A percentile compares a stretch with the other conserved stretches of the same genome.
phyloP scores from a whole-genome alignment of 2,113 vertebrate genomes.

The Tupaia chinensis region DNA sequence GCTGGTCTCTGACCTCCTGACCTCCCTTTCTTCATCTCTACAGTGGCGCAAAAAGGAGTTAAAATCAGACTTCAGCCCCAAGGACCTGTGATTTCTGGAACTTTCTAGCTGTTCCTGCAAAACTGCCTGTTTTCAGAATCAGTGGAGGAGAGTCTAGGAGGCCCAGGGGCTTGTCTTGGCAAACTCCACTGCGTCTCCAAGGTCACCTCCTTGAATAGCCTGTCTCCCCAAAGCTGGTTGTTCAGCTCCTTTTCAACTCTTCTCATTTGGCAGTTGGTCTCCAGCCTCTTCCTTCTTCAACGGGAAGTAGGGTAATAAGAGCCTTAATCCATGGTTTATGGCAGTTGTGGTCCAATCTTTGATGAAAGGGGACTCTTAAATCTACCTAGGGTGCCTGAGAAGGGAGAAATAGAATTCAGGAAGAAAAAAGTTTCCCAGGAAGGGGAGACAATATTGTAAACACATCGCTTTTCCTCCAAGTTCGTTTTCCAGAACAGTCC shows the following conservation, averaged over 20 bases:
- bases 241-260: conserved; percentile 36
- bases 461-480: neutral
- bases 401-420: neutral
- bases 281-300: neutral
- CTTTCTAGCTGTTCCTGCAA: conserved; percentile 17
- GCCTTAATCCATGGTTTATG: neutral
- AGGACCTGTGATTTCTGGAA: neutral
- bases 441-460: neutral
- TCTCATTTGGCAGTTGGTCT: neutral
- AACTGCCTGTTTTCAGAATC: neutral
- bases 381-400: neutral
- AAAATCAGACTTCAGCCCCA: neutral
- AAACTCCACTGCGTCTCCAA: conserved; percentile 5
- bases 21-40: neutral
- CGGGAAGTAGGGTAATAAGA: neutral
- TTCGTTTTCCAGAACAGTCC: neutral
- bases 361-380: neutral
- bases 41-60: neutral
- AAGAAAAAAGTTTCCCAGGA: neutral
- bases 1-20: neutral
- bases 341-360: neutral
- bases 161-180: neutral
- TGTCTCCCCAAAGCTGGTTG: neutral
- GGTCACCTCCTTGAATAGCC: conserved; percentile 34
- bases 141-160: neutral